These are phyloP conservation scores for Hemaris fuciformis DNA, from an alignment of 2,888 invertebrate species.

Conservation along the genomic window DNA sequence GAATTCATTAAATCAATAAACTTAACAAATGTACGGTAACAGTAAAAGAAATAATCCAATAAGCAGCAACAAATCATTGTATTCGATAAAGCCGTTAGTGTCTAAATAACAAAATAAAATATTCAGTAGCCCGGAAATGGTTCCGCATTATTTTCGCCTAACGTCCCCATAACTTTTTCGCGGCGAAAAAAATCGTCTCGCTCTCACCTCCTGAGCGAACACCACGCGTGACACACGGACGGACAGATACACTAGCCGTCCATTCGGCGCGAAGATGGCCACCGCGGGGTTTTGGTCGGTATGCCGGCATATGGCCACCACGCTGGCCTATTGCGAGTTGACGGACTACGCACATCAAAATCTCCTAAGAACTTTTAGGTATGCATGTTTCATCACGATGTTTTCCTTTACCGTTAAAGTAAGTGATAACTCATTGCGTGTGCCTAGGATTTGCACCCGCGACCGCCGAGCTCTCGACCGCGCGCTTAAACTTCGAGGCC, in stretches of 20 bases:
- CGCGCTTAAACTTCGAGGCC: too few species aligned
- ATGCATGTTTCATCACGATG: too few species aligned
- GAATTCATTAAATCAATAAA: background rate
- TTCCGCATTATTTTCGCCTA: constrained; percentile 34
- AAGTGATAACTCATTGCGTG: too few species aligned
- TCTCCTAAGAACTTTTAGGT: too few species aligned
- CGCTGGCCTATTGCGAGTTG: too few species aligned
- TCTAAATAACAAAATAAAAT: constrained; percentile 45
- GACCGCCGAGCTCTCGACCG: too few species aligned
- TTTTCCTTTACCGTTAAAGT: too few species aligned
- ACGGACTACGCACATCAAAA: too few species aligned
- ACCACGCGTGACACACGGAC: background rate
- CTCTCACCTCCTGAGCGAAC: background rate
- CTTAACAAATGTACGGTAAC: background rate
- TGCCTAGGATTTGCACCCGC: too few species aligned
- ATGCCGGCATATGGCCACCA: too few species aligned
- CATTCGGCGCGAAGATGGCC: too few species aligned
- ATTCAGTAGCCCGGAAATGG: constrained; percentile 46
- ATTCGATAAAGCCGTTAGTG: constrained; percentile 25
- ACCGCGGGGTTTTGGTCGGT: too few species aligned
- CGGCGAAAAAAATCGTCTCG: constrained; percentile 25
- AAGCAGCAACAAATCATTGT: constrained; percentile 16
- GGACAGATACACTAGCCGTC: background rate
- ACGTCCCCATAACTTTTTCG: constrained; percentile 38
- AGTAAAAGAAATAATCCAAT: constrained; percentile 12